Evolutionary conservation across 1,140 invertebrate genomes (phyloP).

Genomic region (Schlechtendalia chinensis): DNA sequence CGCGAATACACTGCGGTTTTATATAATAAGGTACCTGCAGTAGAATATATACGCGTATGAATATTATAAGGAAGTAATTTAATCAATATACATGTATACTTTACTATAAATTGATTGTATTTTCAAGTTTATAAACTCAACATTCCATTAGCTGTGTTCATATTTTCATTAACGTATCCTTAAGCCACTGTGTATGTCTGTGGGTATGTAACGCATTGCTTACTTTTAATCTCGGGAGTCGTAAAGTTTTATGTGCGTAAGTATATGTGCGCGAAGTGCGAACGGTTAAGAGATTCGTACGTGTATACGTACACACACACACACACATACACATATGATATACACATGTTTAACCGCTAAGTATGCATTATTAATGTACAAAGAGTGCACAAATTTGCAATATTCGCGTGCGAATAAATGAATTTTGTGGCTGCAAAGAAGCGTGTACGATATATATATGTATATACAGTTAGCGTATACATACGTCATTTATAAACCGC

Average conservation of each 20-base stretch:
- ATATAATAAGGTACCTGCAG: too few relatives aligned
- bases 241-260: conserved; percentile 28
- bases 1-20: too few relatives aligned
- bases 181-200: not conserved
- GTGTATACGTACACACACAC: not conserved
- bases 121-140: too few relatives aligned
- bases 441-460: too few relatives aligned
- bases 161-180: not conserved
- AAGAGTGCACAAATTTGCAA: not conserved
- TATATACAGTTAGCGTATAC: too few relatives aligned
- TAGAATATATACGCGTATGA: too few relatives aligned
- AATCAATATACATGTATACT: too few relatives aligned
- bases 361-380: conserved; percentile 1
- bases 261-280: too few relatives aligned
- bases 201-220: too few relatives aligned
- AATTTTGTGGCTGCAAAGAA: not conserved
- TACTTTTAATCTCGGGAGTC: conserved; percentile 9
- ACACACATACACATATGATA: too few relatives aligned
- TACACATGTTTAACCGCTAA: conserved; percentile 5
- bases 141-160: not conserved
- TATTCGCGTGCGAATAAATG: conserved; percentile 4
- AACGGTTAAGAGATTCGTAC: conserved; percentile 3
- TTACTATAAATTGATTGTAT: too few relatives aligned
- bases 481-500: not conserved
- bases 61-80: too few relatives aligned